phyloP scores from a whole-genome alignment of 2,888 invertebrate genomes.

The Orchesellides sinensis region DNA sequence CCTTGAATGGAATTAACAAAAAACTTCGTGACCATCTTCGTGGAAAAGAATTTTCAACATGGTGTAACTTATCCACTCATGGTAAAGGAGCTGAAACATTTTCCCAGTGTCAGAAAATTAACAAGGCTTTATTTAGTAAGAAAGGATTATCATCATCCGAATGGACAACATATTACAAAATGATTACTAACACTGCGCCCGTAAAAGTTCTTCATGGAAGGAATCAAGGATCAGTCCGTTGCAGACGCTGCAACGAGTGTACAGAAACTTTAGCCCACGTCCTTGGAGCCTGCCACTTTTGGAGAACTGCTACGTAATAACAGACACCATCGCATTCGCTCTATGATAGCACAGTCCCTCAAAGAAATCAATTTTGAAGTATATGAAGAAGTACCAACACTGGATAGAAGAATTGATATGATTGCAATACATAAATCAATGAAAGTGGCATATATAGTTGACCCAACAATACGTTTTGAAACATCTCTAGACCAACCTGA shows the following conservation, averaged over 20 bases:
- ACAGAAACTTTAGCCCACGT: constrained; percentile 44
- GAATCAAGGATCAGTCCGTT: constrained; percentile 8
- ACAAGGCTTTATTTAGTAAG: constrained; percentile 11
- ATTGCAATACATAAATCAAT: not conserved
- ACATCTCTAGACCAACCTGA: not conserved
- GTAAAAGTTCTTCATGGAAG: constrained; percentile 28
- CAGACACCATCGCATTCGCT: constrained; percentile 14
- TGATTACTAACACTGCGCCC: constrained; percentile 35
- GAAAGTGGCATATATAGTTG: constrained; percentile 22
- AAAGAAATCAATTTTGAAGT: constrained; percentile 23
- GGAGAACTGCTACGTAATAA: constrained; percentile 19
- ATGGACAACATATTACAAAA: constrained; percentile 33
- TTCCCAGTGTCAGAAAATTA: not conserved
- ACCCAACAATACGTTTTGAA: constrained; percentile 43
- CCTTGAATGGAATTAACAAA: not conserved
- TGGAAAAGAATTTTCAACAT: constrained; percentile 3
- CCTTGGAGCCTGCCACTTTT: constrained; percentile 33
- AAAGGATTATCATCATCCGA: constrained; percentile 39
- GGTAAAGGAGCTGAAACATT: constrained; percentile 33
- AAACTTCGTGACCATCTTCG: constrained; percentile 14
- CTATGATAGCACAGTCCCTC: constrained; percentile 19
- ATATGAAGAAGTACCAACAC: constrained; percentile 30
- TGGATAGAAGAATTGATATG: constrained; percentile 43
- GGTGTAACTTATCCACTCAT: constrained; percentile 20
- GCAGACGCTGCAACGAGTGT: constrained; percentile 20